Percentiles rank a stretch among this genome's conserved stretches.
These are phyloP conservation scores for Coreius guichenoti DNA, from an alignment of 2,797 vertebrate species.

Conservation along the genomic window DNA sequence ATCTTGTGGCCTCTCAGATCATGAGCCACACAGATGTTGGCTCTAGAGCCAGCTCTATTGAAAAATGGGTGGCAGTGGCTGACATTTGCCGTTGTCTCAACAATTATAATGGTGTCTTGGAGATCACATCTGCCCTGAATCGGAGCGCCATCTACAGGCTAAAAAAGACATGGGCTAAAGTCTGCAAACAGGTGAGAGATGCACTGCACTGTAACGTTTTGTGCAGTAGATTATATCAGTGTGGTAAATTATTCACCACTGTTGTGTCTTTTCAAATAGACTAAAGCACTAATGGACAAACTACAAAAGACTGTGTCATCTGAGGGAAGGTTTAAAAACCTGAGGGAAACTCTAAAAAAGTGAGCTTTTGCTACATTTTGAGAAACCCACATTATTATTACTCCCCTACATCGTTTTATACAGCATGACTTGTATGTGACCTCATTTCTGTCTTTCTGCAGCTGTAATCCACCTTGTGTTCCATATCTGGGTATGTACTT, in stretches of 20 bases:
- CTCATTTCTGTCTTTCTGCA: constrained; percentile 62
- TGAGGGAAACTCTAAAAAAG: constrained; percentile 98
- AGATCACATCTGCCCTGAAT: constrained; percentile 97
- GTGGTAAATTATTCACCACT: neutral
- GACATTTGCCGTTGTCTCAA: constrained; percentile 95
- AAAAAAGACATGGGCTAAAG: constrained; percentile 98
- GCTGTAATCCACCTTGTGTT: constrained; percentile 93
- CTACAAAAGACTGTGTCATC: constrained; percentile 96
- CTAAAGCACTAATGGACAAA: constrained; percentile 96
- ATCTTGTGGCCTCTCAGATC: constrained; percentile 95
- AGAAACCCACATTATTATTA: neutral
- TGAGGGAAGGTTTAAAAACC: constrained; percentile 96
- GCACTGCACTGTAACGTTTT: neutral
- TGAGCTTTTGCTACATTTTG: constrained; percentile 68
- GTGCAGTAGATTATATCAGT: neutral
- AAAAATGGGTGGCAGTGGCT: constrained; percentile 96
- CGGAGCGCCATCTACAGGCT: constrained; percentile 96
- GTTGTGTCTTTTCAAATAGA: constrained; percentile 74
- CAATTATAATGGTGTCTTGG: constrained; percentile 96
- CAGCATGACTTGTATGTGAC: neutral
- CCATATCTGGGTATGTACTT: constrained; percentile 98
- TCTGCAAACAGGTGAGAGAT: constrained; percentile 88
- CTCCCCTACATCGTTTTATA: neutral
- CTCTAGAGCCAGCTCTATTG: constrained; percentile 88
- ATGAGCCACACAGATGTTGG: constrained; percentile 90